These are phyloP conservation scores for Dasyornis broadbenti DNA, from an alignment of 2,113 vertebrate genomes.

Conservation along the genomic window DNA sequence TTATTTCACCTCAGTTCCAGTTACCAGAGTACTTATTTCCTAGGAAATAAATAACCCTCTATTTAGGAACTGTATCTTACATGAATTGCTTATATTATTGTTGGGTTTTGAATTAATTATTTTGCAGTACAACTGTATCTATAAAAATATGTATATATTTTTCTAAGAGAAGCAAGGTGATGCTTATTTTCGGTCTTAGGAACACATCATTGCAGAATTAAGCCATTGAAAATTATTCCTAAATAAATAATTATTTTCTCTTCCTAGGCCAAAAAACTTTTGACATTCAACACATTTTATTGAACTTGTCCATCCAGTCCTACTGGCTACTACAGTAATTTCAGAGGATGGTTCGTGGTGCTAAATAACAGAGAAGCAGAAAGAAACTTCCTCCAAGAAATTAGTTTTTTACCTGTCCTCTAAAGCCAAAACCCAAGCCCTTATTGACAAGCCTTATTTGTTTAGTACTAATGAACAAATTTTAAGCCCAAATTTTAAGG, in stretches of 20 bases:
- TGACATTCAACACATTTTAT: not conserved
- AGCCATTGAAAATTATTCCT: not conserved
- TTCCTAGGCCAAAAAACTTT: not conserved
- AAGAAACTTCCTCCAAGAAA: not conserved
- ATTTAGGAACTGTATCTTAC: not conserved
- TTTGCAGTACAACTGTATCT: not conserved
- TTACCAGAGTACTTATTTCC: not conserved
- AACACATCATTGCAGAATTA: not conserved
- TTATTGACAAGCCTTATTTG: not conserved
- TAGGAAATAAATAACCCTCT: not conserved
- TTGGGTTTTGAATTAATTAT: not conserved
- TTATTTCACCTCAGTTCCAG: not conserved
- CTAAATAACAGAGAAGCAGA: not conserved
- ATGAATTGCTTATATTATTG: not conserved
- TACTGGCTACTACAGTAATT: not conserved
- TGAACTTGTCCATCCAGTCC: not conserved
- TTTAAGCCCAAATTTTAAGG: not conserved
- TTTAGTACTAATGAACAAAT: not conserved
- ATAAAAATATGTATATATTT: not conserved
- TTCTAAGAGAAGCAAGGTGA: not conserved
- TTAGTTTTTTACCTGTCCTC: not conserved
- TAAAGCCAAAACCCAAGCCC: not conserved
- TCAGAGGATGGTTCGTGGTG: not conserved
- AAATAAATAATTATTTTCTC: not conserved
- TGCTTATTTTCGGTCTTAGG: not conserved